Base-by-base conservation (phyloP, 2,113 vertebrate species). In the Fukomys damarensis region DNA sequence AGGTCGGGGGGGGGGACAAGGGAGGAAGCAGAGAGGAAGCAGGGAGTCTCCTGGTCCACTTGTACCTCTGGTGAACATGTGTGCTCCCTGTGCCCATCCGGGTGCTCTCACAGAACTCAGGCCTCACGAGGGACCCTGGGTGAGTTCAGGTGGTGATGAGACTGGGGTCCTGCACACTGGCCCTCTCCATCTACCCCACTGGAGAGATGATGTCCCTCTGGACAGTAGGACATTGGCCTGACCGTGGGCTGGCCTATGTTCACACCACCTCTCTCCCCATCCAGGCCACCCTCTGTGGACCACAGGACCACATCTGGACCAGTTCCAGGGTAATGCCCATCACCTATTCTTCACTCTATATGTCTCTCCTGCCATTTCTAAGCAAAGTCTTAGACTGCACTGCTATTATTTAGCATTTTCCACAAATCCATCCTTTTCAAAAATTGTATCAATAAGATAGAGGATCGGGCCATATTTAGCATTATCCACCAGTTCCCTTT, bases 121-220 rank as follows among this genome's bases (percentile, higher is more conserved):
- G 5, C 26, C 38, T 43, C 72, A 28, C 2, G 41, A 46, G 12
- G 43, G 26, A 72, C 41, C 24, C 72, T 28, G 72, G 38, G 41
- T 46, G 41, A 46, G 13, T 30, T 28, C 43, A 76, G 7, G 1
- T 3, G 0, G 0, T 3, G 9, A 38, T 20, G 1, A 1, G 11
- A 16, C 7, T 9, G 10, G 32, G 20, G 30, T 20, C 14, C 24
- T 56, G 0, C 11, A 2, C 22, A 1, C 5, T 7, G 46, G 56
- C 13, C 59, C 20, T 66, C 46, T 4, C 30, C 1, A 12, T 1
- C 1, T 10, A 6, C 12, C 20, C 1, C 26, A 0, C 30, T 7
- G 28, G 41, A 16, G 35, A 3, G 0, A 26, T 2, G 1, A 0
- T 1, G 13, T 30, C 38, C 46, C 35, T 30, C 0, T 2, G 35